A percentile compares a stretch with the other conserved stretches of the same genome.
Conservation (phyloP, 2,797 vertebrate species). For the Coranthus polyacanthus region DNA sequence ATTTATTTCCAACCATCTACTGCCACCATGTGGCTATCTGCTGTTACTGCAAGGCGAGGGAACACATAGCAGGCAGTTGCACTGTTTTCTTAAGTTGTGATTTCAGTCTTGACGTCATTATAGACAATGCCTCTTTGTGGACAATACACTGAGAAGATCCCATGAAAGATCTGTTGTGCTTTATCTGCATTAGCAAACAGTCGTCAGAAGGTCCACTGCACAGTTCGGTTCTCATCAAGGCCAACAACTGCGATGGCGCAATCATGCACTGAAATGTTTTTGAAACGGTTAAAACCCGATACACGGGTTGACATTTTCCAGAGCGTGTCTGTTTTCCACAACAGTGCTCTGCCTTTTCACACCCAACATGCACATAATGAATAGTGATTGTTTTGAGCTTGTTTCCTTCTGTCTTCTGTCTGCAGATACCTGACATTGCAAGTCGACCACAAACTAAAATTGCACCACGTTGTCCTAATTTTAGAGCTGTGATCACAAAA, state of each 20-base stretch:
- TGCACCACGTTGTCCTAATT: neutral
- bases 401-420: too few species aligned
- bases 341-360: neutral
- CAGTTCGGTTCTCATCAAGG: neutral
- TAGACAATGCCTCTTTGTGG: neutral
- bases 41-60: slow-evolving; percentile 8
- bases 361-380: neutral
- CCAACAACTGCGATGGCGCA: neutral
- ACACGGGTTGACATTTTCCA: accelerated
- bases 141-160: neutral
- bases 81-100: neutral
- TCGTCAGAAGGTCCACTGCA: neutral
- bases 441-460: neutral
- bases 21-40: slow-evolving; percentile 68
- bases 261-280: neutral
- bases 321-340: neutral
- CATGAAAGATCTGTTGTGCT: neutral
- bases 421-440: neutral
- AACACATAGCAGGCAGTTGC: neutral
- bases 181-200: neutral
- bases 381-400: neutral
- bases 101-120: neutral
- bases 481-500: slow-evolving; percentile 1
- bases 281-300: neutral
- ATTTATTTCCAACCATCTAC: slow-evolving; percentile 40